phyloP scores from a whole-genome alignment of 2,888 invertebrate species.

The Drosophila meridiana region DNA sequence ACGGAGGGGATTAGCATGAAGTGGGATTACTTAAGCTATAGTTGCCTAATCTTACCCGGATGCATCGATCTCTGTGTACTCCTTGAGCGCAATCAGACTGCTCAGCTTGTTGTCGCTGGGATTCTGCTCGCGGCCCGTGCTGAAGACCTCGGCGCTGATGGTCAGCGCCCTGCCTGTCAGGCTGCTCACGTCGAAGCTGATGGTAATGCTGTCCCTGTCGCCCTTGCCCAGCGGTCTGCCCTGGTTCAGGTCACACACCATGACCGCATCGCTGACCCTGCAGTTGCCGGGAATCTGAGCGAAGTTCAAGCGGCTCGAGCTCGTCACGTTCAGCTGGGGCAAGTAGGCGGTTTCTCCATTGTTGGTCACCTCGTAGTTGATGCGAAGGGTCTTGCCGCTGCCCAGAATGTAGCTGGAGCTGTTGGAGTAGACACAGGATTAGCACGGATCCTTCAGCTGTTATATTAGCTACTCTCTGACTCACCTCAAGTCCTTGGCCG shows the following conservation, averaged over 20 bases:
- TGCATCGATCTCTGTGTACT: conserved; percentile 84
- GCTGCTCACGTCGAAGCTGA: conserved; percentile 83
- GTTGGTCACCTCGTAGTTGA: conserved; percentile 84
- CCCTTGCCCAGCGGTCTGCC: conserved; percentile 81
- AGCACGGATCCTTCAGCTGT: neutral
- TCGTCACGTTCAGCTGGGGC: conserved; percentile 85
- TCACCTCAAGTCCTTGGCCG: conserved; percentile 76
- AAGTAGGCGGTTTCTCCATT: conserved; percentile 86
- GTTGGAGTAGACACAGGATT: neutral
- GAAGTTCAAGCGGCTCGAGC: conserved; percentile 84
- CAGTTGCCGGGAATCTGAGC: conserved; percentile 83
- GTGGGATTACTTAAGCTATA: neutral
- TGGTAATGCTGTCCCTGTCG: conserved; percentile 72
- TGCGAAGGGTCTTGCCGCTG: conserved; percentile 78
- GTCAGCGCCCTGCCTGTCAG: conserved; percentile 77
- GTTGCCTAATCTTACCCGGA: conserved; percentile 77
- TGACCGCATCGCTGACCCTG: conserved; percentile 65
- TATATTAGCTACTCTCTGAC: conserved; percentile 1
- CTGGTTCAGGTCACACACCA: conserved; percentile 82
- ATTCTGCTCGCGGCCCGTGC: conserved; percentile 83
- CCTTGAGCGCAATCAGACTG: conserved; percentile 77
- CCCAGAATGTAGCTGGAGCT: conserved; percentile 83
- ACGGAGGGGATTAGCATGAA: neutral
- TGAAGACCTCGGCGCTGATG: conserved; percentile 83
- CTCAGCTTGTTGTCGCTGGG: conserved; percentile 76